Conservation (phyloP, 2,113 vertebrate genomes). For the Symphodus melops region DNA sequence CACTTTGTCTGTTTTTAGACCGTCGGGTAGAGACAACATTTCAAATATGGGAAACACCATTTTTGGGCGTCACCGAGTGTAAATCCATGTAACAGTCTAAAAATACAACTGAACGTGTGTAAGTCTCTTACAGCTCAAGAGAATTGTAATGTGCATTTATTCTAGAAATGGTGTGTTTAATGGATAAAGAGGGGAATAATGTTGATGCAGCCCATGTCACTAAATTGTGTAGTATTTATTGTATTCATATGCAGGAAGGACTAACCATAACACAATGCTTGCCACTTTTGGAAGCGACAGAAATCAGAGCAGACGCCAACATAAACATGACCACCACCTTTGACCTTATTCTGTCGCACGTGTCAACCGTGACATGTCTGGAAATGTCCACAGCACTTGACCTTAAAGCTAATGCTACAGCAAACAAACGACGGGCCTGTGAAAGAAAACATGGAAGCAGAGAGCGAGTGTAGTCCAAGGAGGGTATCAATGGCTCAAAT, state of each 20-base stretch:
- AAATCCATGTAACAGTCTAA: too few species aligned
- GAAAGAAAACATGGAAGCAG: constrained; percentile 18
- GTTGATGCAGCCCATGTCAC: neutral
- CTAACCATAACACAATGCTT: neutral
- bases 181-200: neutral
- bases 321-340: constrained; percentile 26
- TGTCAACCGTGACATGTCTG: neutral
- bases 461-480: neutral
- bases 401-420: constrained; percentile 21
- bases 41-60: too few species aligned
- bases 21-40: too few species aligned
- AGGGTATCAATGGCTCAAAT: constrained; percentile 11
- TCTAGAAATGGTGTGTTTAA: neutral
- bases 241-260: neutral
- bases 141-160: neutral
- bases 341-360: constrained; percentile 33
- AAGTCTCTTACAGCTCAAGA: neutral
- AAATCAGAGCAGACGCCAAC: constrained; percentile 21
- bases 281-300: neutral
- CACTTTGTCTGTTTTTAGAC: too few species aligned
- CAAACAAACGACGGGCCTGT: constrained; percentile 28
- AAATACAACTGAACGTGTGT: too few species aligned
- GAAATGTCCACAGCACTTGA: constrained; percentile 35
- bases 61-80: too few species aligned
- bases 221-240: neutral